phyloP scores from a whole-genome alignment of 2,888 invertebrate species.

The Amphipyra tragopoginis region DNA sequence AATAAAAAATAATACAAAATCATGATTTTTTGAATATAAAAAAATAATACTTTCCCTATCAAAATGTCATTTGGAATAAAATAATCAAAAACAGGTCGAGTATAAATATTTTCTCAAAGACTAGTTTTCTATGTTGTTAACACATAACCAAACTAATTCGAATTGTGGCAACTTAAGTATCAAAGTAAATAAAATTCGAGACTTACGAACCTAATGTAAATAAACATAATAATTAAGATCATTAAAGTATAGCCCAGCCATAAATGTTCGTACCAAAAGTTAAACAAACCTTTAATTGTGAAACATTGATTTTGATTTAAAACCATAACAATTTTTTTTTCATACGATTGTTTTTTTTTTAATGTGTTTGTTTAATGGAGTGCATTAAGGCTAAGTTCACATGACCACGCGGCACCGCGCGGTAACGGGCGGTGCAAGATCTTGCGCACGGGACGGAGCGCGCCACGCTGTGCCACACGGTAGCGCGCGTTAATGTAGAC shows the following conservation, averaged over 20 bases:
- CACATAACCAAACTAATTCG: conserved; percentile 28
- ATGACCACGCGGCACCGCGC: too few species aligned
- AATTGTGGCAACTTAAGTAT: conserved; percentile 40
- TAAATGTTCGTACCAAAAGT: too few species aligned
- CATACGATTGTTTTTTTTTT: too few species aligned
- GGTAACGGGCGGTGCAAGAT: too few species aligned
- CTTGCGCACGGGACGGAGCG: too few species aligned
- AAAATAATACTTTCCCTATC: conserved; percentile 20
- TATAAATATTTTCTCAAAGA: conserved; percentile 29
- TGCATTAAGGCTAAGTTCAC: too few species aligned
- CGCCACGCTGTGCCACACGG: too few species aligned
- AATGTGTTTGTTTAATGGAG: too few species aligned
- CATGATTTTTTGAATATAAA: conserved; percentile 1
- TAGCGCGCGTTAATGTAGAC: too few species aligned
- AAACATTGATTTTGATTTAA: too few species aligned
- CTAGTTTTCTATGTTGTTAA: conserved; percentile 40
- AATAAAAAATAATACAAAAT: conserved; percentile 32
- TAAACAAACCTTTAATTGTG: too few species aligned
- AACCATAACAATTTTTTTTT: too few species aligned
- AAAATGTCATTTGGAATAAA: conserved; percentile 19
- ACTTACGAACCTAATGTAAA: conserved; percentile 18
- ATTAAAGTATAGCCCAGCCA: conserved; percentile 11
- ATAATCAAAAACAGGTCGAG: conserved; percentile 15
- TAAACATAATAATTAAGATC: conserved; percentile 24
- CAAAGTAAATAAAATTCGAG: conserved; percentile 31